Evolutionary conservation across 2,113 vertebrate species (phyloP).

Genomic region (Otis tarda): DNA sequence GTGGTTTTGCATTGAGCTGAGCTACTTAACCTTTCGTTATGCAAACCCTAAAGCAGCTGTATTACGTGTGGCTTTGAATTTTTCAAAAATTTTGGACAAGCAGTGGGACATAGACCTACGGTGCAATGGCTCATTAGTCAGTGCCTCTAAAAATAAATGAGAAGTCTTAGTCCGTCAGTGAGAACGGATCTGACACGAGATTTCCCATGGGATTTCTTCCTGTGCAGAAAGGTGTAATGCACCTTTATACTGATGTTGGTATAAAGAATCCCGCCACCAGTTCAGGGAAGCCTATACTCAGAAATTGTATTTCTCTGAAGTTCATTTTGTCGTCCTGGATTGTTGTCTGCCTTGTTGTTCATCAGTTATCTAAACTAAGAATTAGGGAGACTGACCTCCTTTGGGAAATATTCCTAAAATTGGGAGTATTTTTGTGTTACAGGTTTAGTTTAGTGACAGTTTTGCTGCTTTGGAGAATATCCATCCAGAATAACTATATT

Average conservation of each 20-base stretch:
- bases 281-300: background rate
- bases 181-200: background rate
- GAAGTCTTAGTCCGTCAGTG: background rate
- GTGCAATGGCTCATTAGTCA: background rate
- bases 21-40: background rate
- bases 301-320: background rate
- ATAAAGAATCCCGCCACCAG: fast-evolving
- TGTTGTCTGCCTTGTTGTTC: background rate
- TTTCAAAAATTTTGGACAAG: background rate
- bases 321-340: background rate
- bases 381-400: background rate
- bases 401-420: background rate
- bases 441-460: background rate
- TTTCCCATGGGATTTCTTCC: background rate
- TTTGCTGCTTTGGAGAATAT: slow-evolving; percentile 14
- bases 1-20: background rate
- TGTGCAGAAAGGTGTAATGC: background rate
- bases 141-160: background rate
- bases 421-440: background rate
- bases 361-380: background rate
- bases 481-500: background rate
- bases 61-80: background rate
- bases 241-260: background rate
- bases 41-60: background rate
- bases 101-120: background rate